A percentile compares a stretch with the other conserved stretches of the same genome.
Evolutionary conservation across 2,113 vertebrate species (phyloP).

Genomic region (Oreochromis niloticus): DNA sequence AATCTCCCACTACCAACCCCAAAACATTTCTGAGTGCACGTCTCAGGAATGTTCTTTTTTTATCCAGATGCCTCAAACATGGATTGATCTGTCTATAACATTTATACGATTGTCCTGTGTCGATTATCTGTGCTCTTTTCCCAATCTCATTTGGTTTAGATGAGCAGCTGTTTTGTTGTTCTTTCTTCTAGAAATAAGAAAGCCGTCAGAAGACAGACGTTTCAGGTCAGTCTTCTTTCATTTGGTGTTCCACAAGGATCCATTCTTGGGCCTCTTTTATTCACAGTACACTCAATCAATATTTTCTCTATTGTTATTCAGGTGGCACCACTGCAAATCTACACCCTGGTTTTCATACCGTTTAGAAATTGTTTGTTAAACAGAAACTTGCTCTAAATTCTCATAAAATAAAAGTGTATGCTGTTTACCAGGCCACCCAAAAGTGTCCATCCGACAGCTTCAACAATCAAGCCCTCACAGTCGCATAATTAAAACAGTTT

Average conservation of each 20-base stretch:
- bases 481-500: background rate
- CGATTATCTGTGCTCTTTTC: background rate
- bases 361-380: background rate
- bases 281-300: background rate
- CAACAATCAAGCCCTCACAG: background rate
- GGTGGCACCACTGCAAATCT: background rate
- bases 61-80: background rate
- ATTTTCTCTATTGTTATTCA: background rate
- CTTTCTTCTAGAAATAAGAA: background rate
- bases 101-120: background rate
- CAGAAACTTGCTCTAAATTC: background rate
- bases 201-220: background rate
- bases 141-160: background rate
- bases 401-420: background rate
- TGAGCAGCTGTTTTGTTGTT: background rate
- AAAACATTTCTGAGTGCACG: background rate
- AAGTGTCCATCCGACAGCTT: background rate
- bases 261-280: background rate
- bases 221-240: background rate
- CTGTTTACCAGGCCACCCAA: background rate
- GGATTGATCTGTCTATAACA: background rate
- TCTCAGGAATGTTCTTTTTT: background rate
- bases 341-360: background rate
- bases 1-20: background rate
- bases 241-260: background rate